Percentiles rank a stretch among this genome's conserved stretches.
Conservation (phyloP, 2,888 invertebrate genomes). For the Hemicrepidius hirtus region DNA sequence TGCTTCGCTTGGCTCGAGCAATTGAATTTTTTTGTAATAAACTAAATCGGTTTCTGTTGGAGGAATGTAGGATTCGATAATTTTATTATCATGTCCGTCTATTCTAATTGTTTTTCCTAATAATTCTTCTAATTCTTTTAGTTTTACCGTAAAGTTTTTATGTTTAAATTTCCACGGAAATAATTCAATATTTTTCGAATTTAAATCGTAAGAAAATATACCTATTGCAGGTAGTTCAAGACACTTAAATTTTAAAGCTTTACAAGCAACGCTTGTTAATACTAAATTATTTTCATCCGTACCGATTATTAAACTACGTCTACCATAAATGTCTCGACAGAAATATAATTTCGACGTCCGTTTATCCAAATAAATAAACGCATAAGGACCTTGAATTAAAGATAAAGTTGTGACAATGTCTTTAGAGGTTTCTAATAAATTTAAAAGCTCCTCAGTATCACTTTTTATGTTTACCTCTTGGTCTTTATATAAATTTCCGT, state of each 20-base stretch:
- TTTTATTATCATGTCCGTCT: slow-evolving; percentile 25
- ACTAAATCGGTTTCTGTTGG: slow-evolving; percentile 55
- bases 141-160: slow-evolving; percentile 65
- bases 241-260: slow-evolving; percentile 73
- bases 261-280: slow-evolving; percentile 75
- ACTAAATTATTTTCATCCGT: slow-evolving; percentile 69
- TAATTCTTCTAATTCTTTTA: slow-evolving; percentile 66
- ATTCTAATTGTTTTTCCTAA: slow-evolving; percentile 64
- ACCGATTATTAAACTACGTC: slow-evolving; percentile 86
- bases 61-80: slow-evolving; percentile 48
- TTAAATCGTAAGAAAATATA: slow-evolving; percentile 74
- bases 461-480: slow-evolving; percentile 62
- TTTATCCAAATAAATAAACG: slow-evolving; percentile 85
- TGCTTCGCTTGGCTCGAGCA: slow-evolving; percentile 66
- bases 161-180: slow-evolving; percentile 70
- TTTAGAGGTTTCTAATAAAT: slow-evolving; percentile 66
- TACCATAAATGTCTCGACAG: slow-evolving; percentile 88
- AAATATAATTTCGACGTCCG: slow-evolving; percentile 80
- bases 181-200: slow-evolving; percentile 69
- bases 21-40: slow-evolving; percentile 59
- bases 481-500: slow-evolving; percentile 89
- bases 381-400: slow-evolving; percentile 86
- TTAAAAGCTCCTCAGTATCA: slow-evolving; percentile 75
- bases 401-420: slow-evolving; percentile 72
- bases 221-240: slow-evolving; percentile 80